Evolutionary conservation across 2,888 invertebrate species (phyloP), one percentile per base, ranked within the genome.

Genomic region (Spicauda simplicius): DNA sequence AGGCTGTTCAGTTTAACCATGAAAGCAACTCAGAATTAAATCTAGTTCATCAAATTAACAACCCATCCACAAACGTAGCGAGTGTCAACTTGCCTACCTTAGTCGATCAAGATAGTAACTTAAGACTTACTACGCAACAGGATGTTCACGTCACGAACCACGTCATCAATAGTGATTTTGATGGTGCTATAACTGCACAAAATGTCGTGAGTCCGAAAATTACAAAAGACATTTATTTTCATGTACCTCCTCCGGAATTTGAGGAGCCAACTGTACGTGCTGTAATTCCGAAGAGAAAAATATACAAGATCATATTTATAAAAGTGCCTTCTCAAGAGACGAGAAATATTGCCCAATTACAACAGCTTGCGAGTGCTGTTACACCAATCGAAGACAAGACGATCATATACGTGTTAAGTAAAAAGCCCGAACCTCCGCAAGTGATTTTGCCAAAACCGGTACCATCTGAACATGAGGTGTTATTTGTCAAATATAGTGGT

Each of bases 221-320:
- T 70, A 95, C 94, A 77, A 96, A 95, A 78, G 95, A 96, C 89
- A 95, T 96, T 80, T 96, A 96, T 93, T 96, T 96, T 14, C 96
- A 96, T 77, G 95, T 95, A 0, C 96, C 96, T 25, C 96, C 96
- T 70, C 95, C 96, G 84, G 96, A 96, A 74, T 94, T 95, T 0
- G 94, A 95, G 77, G 93, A 94, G 73, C 83, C 87, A 70, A 93
- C 94, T n/a, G 82, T 88, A 69, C 87, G 92, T 68, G 91, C 93
- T 0, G 85, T 93, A 61, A 88, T 94, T 12, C 75, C 77, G 18
- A 85, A 92, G 19, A 96, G 95, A 80, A 96, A 96, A 76, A 95
- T 95, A 76, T 96, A 96, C 90, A 96, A 96, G 79, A 96, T 96
- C 77, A 94, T 96, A 84, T 96, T 96, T 91, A 96, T 96, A 84